Evolutionary conservation across 2,797 vertebrate genomes (phyloP), one percentile per base, ranked within the genome.

Genomic region (Molossus alvarezi): DNA sequence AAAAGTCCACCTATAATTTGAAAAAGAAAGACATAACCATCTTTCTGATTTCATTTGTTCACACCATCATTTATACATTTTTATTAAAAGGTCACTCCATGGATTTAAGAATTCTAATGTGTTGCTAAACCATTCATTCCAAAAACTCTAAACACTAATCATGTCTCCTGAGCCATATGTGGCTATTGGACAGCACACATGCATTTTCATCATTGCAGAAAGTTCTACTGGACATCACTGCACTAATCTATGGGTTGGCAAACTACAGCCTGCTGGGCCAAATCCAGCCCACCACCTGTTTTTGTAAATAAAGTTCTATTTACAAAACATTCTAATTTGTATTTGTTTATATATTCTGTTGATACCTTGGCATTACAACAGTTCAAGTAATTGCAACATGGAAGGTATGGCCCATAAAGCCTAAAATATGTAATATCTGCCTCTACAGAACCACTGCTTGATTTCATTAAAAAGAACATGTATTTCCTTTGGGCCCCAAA

Each of bases 401-500:
- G 25, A 71, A 0, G 1, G 23, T 51, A 60, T 69, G 17, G 27
- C 15, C 37, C 60, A 86, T 51, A 60, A 94, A 71, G 48, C 76
- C 80, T 86, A 79, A 86, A 94, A 79, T 69, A 95, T 37, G 79
- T 90, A 73, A 5, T 29, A 82, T 64, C 27, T 87, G 17, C 33
- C 29, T 75, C 14, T 33, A 71, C 29, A 25, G 41, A 72, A 76
- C 62, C 25, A 67, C 13, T 80, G 27, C 73, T 91, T 55, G 81
- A 89, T 86, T 71, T 86, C 72, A 81, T 0, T 76, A 48, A 90
- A 96, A 90, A 94, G 29, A 80, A 84, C 25, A 94, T 27, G 13
- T 69, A 67, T 67, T 94, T 95, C 71, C 69, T 65, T 93, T 83
- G 60, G 23, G 21, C 18, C 75, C 92, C 69, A 89, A 90, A 97